phyloP scores from a whole-genome alignment of 2,888 invertebrate species.

The Drosophila flavopinicola region DNA sequence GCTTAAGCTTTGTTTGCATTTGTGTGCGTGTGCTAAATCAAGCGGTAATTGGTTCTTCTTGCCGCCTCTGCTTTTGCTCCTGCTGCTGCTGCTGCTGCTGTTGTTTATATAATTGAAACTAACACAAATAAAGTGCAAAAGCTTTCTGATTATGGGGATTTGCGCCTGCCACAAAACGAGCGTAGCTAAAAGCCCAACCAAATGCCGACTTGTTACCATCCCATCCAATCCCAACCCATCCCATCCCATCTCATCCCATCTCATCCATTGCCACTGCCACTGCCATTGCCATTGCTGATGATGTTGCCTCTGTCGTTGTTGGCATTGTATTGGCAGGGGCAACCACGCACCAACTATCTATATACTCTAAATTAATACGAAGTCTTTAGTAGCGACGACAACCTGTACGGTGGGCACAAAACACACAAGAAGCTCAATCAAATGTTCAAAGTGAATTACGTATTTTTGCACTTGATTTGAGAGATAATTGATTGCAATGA shows the following conservation, averaged over 20 bases:
- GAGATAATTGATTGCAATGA: too few relatives aligned
- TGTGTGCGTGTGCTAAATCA: constrained; percentile 73
- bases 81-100: constrained; percentile 6
- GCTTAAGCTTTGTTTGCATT: constrained; percentile 59
- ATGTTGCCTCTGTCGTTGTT: constrained; percentile 15
- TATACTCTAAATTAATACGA: constrained; percentile 20
- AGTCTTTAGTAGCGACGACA: constrained; percentile 3
- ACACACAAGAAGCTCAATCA: background rate
- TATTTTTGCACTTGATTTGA: too few relatives aligned
- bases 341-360: constrained; percentile 21
- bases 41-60: constrained; percentile 76
- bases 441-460: too few relatives aligned
- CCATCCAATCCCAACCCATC: too few relatives aligned
- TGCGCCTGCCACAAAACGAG: constrained; percentile 73
- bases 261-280: constrained; percentile 23
- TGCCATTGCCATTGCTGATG: constrained; percentile 8
- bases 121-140: constrained; percentile 79
- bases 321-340: background rate
- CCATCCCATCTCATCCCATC: too few relatives aligned
- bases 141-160: constrained; percentile 79
- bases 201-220: constrained; percentile 26
- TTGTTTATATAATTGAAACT: constrained; percentile 78
- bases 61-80: constrained; percentile 30
- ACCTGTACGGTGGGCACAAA: constrained; percentile 17
- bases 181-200: constrained; percentile 55